Evolutionary conservation across 2,113 vertebrate species (phyloP).

Genomic region (Chinchilla lanigera): DNA sequence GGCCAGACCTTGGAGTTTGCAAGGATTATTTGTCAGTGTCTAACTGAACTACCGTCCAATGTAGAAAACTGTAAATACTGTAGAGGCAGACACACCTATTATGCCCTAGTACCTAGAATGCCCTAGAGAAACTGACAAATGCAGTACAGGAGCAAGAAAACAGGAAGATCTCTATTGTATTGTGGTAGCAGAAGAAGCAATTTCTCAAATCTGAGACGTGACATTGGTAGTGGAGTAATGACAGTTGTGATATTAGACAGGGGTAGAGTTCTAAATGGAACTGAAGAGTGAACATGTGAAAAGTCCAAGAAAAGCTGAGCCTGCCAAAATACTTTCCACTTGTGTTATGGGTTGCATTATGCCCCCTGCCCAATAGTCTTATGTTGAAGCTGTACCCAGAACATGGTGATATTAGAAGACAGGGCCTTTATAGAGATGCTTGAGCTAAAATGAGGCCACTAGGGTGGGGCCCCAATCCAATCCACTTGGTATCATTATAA

Average conservation of each 20-base stretch:
- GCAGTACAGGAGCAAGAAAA: not conserved
- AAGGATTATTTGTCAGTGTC: not conserved
- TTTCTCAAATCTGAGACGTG: not conserved
- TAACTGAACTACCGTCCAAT: not conserved
- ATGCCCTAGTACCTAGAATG: not conserved
- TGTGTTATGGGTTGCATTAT: not conserved
- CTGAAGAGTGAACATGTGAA: not conserved
- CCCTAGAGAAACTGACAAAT: not conserved
- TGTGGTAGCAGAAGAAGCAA: slow-evolving; percentile 40
- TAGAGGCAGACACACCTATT: not conserved
- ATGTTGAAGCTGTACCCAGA: not conserved
- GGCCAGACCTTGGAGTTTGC: not conserved
- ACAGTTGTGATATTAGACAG: not conserved
- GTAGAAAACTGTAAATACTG: not conserved
- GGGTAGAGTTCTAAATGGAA: not conserved
- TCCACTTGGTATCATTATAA: not conserved
- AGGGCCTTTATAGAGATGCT: not conserved
- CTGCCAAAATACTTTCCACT: not conserved
- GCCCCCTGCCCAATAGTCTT: not conserved
- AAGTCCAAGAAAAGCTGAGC: not conserved
- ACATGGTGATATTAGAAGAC: not conserved
- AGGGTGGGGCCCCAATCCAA: not conserved
- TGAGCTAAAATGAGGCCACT: not conserved
- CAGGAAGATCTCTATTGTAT: not conserved
- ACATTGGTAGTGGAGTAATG: not conserved